These are phyloP conservation scores for Eristalis tenax DNA, from an alignment of 2,888 invertebrate genomes.

Conservation along the genomic window DNA sequence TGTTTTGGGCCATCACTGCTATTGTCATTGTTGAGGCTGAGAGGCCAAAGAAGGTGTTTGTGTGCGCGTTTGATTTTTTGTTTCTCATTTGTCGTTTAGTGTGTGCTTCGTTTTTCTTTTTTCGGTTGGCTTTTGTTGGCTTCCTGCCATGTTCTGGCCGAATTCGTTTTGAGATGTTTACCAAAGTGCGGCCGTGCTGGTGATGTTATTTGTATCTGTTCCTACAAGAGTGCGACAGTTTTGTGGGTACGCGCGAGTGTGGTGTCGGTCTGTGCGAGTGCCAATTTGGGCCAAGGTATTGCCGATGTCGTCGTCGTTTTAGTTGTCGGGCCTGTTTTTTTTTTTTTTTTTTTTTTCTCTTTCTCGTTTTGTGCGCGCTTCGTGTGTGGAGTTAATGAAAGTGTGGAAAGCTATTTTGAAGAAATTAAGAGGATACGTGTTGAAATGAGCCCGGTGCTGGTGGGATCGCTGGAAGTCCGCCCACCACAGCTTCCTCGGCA, in stretches of 20 bases:
- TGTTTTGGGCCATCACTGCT: constrained; percentile 50
- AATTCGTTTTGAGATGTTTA: constrained; percentile 63
- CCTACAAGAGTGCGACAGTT: constrained; percentile 71
- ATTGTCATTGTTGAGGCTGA: constrained; percentile 57
- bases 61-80: constrained; percentile 16
- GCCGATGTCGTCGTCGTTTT: constrained; percentile 43
- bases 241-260: constrained; percentile 68
- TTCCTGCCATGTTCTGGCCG: constrained; percentile 69
- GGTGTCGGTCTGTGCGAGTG: constrained; percentile 53
- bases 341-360: not conserved
- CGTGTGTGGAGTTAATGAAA: constrained; percentile 58
- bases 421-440: constrained; percentile 4
- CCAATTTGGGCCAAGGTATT: constrained; percentile 72
- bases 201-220: constrained; percentile 71
- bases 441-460: constrained; percentile 1
- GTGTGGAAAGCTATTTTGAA: constrained; percentile 57
- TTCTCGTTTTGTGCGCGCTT: not conserved
- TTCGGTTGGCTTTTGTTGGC: constrained; percentile 44
- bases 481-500: not conserved
- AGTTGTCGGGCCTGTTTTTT: constrained; percentile 24
- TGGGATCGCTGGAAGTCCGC: constrained; percentile 1
- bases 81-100: too few relatives aligned
- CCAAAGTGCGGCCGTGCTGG: constrained; percentile 66
- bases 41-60: constrained; percentile 49
- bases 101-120: constrained; percentile 9